phyloP scores from a whole-genome alignment of 1,140 invertebrate genomes.

The Drosophila littoralis region DNA sequence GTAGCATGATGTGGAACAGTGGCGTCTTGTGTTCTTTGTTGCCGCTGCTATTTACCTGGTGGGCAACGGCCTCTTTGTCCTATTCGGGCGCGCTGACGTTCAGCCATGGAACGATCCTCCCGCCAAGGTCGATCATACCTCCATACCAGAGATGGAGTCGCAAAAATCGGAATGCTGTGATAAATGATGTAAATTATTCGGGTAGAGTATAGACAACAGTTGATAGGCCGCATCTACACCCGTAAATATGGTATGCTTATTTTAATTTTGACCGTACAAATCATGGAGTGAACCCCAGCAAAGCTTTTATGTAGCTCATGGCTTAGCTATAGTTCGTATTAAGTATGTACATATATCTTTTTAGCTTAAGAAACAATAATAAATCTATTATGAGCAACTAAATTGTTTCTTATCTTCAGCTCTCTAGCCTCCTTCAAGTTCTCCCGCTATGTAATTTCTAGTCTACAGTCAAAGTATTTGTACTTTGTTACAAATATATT shows the following conservation, averaged over 20 bases:
- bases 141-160: constrained; percentile 30
- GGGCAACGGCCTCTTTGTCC: constrained; percentile 88
- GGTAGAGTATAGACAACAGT: no score
- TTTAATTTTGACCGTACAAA: no score
- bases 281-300: no score
- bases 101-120: constrained; percentile 88
- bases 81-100: constrained; percentile 88
- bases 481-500: no score
- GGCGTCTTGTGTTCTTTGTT: constrained; percentile 91
- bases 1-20: constrained; percentile 85
- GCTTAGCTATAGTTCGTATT: neutral
- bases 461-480: no score
- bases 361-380: neutral
- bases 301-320: neutral
- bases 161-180: constrained; percentile 75
- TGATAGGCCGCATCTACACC: no score
- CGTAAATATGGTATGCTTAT: no score
- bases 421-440: no score
- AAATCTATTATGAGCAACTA: neutral
- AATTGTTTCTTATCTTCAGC: no score
- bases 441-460: no score
- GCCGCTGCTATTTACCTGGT: constrained; percentile 89
- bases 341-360: neutral
- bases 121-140: constrained; percentile 18
- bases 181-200: constrained; percentile 55